Percentiles rank a stretch among this genome's conserved stretches.
These are phyloP conservation scores for Sphaeramia orbicularis DNA, from an alignment of 2,797 vertebrate species.

Conservation along the genomic window DNA sequence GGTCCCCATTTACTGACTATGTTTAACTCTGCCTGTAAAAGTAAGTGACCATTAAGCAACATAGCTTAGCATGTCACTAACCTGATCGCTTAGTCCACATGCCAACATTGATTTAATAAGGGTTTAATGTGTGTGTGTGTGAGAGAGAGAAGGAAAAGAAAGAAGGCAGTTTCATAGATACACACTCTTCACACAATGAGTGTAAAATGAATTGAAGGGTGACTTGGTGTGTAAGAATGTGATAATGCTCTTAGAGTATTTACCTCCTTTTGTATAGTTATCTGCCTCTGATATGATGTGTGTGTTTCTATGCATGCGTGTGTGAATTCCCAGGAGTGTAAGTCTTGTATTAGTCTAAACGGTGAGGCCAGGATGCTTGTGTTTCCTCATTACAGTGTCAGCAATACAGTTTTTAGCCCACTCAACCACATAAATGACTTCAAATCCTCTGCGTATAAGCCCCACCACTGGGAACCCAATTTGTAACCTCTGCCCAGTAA, in stretches of 20 bases:
- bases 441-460: constrained; percentile 75
- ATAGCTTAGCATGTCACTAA: constrained; percentile 64
- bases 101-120: constrained; percentile 47
- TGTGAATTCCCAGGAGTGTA: constrained; percentile 47
- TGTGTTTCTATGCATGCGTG: constrained; percentile 15
- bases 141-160: no score
- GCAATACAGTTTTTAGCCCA: constrained; percentile 77
- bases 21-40: constrained; percentile 56
- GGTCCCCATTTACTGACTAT: constrained; percentile 30
- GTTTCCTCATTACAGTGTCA: constrained; percentile 75
- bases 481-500: constrained; percentile 81
- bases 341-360: constrained; percentile 45
- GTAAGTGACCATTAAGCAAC: constrained; percentile 64
- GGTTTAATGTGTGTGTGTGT: constrained; percentile 15
- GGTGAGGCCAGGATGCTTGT: constrained; percentile 54
- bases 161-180: neutral
- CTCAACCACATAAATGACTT: constrained; percentile 80
- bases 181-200: constrained; percentile 7
- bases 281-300: constrained; percentile 31
- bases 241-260: constrained; percentile 42
- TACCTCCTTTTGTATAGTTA: constrained; percentile 41
- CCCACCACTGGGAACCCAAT: constrained; percentile 75
- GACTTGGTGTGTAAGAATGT: constrained; percentile 23
- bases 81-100: constrained; percentile 60
- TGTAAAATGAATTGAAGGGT: constrained; percentile 42